A percentile compares a stretch with the other conserved stretches of the same genome.
Evolutionary conservation across 2,888 invertebrate species (phyloP).

Genomic region (Margaritifera margaritifera): DNA sequence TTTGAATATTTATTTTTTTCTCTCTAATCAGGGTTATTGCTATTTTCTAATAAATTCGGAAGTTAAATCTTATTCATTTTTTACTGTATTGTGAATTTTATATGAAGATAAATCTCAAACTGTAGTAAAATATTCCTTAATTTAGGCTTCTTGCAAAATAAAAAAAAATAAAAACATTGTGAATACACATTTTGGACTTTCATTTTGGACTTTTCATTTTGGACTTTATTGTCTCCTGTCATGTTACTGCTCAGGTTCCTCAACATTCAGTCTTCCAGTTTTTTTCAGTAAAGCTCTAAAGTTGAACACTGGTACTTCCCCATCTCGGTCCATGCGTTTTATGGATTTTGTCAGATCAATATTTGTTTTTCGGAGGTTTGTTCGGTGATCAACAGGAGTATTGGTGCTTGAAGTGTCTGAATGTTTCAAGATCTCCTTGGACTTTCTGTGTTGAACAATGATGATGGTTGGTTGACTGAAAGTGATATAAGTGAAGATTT

Average conservation of each 20-base stretch:
- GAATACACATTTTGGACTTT: too few species aligned
- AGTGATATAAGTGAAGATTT: not conserved
- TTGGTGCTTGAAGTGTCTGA: constrained; percentile 6
- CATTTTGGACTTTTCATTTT: too few species aligned
- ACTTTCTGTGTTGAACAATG: constrained; percentile 15
- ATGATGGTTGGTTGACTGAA: constrained; percentile 35
- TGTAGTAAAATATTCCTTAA: too few species aligned
- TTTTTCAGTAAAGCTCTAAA: constrained; percentile 31
- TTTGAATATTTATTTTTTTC: too few species aligned
- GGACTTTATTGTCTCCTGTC: not conserved
- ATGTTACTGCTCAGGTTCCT: constrained; percentile 11
- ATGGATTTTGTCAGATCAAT: constrained; percentile 44
- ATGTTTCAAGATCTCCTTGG: constrained; percentile 12
- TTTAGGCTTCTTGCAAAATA: too few species aligned
- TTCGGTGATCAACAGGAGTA: constrained; percentile 37
- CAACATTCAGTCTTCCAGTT: constrained; percentile 32
- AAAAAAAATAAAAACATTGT: too few species aligned
- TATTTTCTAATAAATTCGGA: too few species aligned
- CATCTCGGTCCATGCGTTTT: constrained; percentile 4
- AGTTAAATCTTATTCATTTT: too few species aligned
- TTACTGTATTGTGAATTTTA: too few species aligned
- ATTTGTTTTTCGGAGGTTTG: constrained; percentile 48
- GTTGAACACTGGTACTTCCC: constrained; percentile 34
- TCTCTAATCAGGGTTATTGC: too few species aligned
- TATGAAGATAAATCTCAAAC: too few species aligned